phyloP scores from a whole-genome alignment of 2,113 vertebrate genomes.

The Vidua chalybeata region DNA sequence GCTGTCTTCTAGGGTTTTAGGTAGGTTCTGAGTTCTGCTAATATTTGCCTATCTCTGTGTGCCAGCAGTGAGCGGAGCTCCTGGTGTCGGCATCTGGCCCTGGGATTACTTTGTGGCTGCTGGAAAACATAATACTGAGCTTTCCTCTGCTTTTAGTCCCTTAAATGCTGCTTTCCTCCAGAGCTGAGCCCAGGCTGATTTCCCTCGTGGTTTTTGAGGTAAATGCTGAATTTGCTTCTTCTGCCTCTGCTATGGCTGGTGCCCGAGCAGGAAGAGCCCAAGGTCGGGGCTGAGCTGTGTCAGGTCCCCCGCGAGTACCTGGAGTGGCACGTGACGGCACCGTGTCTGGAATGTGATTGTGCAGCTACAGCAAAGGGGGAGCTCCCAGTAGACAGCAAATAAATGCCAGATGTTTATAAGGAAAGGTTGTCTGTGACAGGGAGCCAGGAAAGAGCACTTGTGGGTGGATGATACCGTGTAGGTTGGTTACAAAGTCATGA shows the following conservation, averaged over 20 bases:
- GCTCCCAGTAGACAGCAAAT: neutral
- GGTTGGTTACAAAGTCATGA: neutral
- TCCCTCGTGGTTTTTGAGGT: neutral
- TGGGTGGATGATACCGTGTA: neutral
- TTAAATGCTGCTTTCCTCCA: neutral
- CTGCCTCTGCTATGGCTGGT: neutral
- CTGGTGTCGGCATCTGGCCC: neutral
- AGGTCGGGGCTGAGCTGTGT: neutral
- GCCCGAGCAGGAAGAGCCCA: neutral
- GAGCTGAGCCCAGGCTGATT: neutral
- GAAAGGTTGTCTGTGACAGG: conserved; percentile 1
- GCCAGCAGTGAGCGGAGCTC: neutral
- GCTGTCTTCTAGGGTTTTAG: neutral
- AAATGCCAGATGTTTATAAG: conserved; percentile 44
- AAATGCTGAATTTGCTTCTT: neutral
- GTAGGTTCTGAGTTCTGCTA: neutral
- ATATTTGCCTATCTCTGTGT: neutral
- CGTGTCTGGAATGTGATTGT: neutral
- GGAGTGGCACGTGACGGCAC: neutral
- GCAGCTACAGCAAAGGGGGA: neutral
- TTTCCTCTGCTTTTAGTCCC: neutral
- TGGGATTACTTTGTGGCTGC: neutral
- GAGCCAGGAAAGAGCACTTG: neutral
- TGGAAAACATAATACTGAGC: neutral
- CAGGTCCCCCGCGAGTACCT: neutral